Base-by-base conservation (phyloP, 1,140 invertebrate genomes). In the Drosophila leontia region DNA sequence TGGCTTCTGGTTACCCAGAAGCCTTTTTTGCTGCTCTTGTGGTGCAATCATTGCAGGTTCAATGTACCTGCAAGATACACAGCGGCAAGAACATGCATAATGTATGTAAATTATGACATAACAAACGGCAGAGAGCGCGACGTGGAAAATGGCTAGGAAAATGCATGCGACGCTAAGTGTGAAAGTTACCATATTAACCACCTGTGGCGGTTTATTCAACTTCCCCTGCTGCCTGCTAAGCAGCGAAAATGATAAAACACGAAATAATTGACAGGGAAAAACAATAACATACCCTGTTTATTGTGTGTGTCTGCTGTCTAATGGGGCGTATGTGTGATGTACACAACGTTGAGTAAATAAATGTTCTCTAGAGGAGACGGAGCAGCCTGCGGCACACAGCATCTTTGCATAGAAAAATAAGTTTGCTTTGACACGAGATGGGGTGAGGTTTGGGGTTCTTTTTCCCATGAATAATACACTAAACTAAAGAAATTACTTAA, bases 31-130 rank as follows among this genome's bases (percentile, higher is more conserved):
- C 47, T 60, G 57, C 32, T 9, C 35, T 56, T 17, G 39, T 48
- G 42, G 26, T 63, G 76, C 80, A 90, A 88, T 84, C 68, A 80
- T 84, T 81, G 81, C 74, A 81, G 84, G 84, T 88, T 88, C 84
- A 88, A 88, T 84, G 84, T 90, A 88, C 84, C 85, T 85, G 80
- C 60, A 53, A 70, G 68, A 74, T 74, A 42, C 70, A 70, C 70
- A 58, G 51, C 35, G 61, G 55, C 45, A 53, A 77, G 58, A 88
- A 78, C 84, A 88, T 88, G 78, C 85, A 88, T 84, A 90, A 90
- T 90, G 78, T 90, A 88, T 90, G 85, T 81, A 88, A 88, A 88
- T 88, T 84, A 90, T 84, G 74, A 67, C 69, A 88, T 78, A 90
- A 81, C 69, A 75, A 72, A 75, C 51, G 68, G 37, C 67, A 72